Evolutionary conservation across 2,797 vertebrate genomes (phyloP), one percentile per base, ranked within the genome.

Genomic region (Labeo calbasu): DNA sequence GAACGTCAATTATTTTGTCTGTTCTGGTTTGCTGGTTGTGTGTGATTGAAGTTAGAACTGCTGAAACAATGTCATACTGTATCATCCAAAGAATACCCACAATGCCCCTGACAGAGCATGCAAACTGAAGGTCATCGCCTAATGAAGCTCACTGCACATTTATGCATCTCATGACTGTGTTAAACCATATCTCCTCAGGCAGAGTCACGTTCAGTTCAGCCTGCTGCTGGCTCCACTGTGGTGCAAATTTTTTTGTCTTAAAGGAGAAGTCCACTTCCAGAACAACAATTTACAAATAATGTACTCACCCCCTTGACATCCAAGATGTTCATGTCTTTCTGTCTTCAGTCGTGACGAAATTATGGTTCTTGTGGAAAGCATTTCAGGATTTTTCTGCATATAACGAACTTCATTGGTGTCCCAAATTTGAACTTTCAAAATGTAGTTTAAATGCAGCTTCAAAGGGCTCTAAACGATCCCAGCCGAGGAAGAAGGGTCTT

Each of bases 41-140:
- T n/a, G 36, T 14, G 1, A 1, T 59, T 61, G 5, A 77, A 36
- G 51, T 57, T 57, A 32, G 55, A 32, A 17, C 25, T 17, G 61
- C 14, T 14, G 2, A 28, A 40, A 57, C 14, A 81, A 12, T 50
- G 80, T 32, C 57, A 51, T 40, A 40, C 55, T 82, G 7, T 63
- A 43, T 51, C n/a, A 65, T 75, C 4, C 23, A 63, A 73, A 73
- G 68, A 23, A 63, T 73, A 48, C 68, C 53, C 68, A 72, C 53
- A 61, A 81, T 70, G 53, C 68, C 68, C 53, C 28, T 69, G 68
- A 10, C 48, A 57, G 78, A 80, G 50, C 59, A 53, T 28, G 72
- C 50, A 68, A 68, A 55, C 71, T 83, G 73, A 70, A 83, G 73
- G 73, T 77, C 82, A 83, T 69, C 43, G 53, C 48, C 79, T 71